Conservation (phyloP, 2,888 invertebrate species). For the Diloba caeruleocephala region DNA sequence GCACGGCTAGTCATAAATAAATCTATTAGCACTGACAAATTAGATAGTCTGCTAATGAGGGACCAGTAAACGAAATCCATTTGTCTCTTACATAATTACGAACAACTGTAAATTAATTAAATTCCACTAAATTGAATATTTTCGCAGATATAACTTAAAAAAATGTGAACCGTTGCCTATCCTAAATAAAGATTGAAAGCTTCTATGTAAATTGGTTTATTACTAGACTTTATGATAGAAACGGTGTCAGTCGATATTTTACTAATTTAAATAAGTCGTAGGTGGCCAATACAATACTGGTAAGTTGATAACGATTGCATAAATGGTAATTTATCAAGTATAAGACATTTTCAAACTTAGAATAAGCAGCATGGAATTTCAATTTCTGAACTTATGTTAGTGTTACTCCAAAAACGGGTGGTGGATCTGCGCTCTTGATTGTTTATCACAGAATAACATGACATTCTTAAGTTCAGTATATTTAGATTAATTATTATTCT, state of each 20-base stretch:
- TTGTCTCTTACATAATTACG: background rate
- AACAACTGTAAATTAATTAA: slow-evolving; percentile 9
- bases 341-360: slow-evolving; percentile 15
- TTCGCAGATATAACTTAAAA: slow-evolving; percentile 10
- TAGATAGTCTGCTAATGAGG: background rate
- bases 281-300: slow-evolving; percentile 18
- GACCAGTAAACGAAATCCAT: slow-evolving; percentile 11
- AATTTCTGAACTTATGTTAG: slow-evolving; percentile 13
- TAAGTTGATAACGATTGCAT: slow-evolving; percentile 29
- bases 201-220: slow-evolving; percentile 27
- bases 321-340: slow-evolving; percentile 31
- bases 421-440: background rate
- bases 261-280: slow-evolving; percentile 20
- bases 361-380: slow-evolving; percentile 9
- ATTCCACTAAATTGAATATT: slow-evolving; percentile 6
- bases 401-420: slow-evolving; percentile 4
- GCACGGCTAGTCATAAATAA: no score
- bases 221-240: slow-evolving; percentile 5
- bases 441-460: background rate
- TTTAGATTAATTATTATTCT: no score
- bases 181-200: slow-evolving; percentile 3
- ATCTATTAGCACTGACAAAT: background rate
- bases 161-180: background rate
- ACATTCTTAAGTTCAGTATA: no score
- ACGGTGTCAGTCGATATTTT: slow-evolving; percentile 7